Conservation (phyloP, 2,797 vertebrate species). For the Myotis daubentonii region DNA sequence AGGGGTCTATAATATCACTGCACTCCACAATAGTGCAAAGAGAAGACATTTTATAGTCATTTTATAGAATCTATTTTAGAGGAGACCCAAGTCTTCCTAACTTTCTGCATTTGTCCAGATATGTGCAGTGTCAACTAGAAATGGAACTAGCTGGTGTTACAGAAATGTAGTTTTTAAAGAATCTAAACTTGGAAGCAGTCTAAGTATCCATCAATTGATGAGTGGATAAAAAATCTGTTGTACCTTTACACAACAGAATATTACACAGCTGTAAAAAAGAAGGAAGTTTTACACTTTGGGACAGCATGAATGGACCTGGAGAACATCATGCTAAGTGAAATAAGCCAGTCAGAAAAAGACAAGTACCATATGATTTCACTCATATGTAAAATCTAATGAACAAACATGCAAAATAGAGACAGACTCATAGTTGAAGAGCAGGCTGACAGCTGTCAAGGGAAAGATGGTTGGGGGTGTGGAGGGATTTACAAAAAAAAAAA, state of each 20-base stretch:
- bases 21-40: background rate
- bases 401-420: background rate
- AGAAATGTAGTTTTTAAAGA: background rate
- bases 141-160: background rate
- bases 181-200: background rate
- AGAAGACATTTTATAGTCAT: background rate
- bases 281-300: background rate
- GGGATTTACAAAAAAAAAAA: background rate
- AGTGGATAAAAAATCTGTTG: background rate
- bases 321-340: background rate
- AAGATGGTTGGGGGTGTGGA: background rate
- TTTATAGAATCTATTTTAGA: background rate
- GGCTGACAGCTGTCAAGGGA: background rate
- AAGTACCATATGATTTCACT: background rate
- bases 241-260: background rate
- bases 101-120: background rate
- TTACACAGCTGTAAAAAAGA: background rate
- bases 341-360: background rate
- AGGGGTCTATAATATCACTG: background rate
- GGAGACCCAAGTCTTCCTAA: background rate
- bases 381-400: background rate
- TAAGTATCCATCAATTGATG: background rate
- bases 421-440: background rate
- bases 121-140: background rate
- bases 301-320: background rate